These are phyloP conservation scores for Serranus cabrilla DNA, from an alignment of 2,797 vertebrate species.

Conservation along the genomic window DNA sequence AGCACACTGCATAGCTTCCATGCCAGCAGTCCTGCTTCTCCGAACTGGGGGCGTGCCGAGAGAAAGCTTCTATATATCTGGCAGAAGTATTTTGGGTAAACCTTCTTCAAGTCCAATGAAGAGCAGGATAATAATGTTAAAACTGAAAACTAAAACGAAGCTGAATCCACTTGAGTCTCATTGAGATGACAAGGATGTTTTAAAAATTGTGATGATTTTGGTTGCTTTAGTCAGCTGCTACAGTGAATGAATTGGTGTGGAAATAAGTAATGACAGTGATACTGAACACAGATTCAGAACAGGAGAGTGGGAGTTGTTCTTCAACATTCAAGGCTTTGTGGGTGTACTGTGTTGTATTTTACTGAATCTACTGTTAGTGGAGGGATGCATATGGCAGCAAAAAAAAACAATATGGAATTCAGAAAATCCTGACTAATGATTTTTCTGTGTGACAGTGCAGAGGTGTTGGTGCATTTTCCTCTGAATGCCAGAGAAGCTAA, in stretches of 20 bases:
- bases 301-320: constrained; percentile 42
- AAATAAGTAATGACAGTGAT: constrained; percentile 15
- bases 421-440: background rate
- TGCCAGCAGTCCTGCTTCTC: too few species aligned
- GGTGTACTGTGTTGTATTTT: constrained; percentile 17
- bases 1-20: too few species aligned
- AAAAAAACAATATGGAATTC: background rate
- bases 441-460: background rate
- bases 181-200: background rate
- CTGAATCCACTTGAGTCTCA: background rate
- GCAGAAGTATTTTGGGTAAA: background rate
- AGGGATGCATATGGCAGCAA: background rate
- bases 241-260: constrained; percentile 1
- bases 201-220: background rate
- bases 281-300: background rate
- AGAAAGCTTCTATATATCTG: too few species aligned
- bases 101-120: background rate
- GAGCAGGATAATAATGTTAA: background rate
- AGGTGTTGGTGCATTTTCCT: background rate
- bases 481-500: background rate
- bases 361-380: background rate
- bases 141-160: too few species aligned
- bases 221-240: background rate
- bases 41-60: too few species aligned
- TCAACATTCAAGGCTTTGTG: constrained; percentile 26